phyloP scores from a whole-genome alignment of 2,113 vertebrate species.

The Phyllopteryx taeniolatus region DNA sequence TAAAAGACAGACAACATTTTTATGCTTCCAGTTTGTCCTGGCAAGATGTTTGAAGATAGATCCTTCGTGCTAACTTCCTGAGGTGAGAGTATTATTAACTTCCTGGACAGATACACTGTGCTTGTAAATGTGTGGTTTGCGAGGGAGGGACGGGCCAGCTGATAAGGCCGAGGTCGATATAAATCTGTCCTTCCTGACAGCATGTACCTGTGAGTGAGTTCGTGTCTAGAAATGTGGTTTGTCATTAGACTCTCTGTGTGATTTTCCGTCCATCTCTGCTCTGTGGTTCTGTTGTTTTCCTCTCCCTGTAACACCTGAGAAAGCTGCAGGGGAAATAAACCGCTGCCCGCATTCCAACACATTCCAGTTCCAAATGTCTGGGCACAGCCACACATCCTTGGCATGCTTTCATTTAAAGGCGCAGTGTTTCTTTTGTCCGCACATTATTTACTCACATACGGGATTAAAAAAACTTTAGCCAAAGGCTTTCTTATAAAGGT shows the following conservation, averaged over 20 bases:
- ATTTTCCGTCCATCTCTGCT: slow-evolving; percentile 46
- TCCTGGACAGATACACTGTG: slow-evolving; percentile 22
- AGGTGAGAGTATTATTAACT: slow-evolving; percentile 42
- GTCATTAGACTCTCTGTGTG: slow-evolving; percentile 44
- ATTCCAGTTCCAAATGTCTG: slow-evolving; percentile 60
- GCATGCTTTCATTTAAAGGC: slow-evolving; percentile 60
- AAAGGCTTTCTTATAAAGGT: background rate
- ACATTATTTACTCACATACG: slow-evolving; percentile 6
- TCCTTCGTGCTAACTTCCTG: slow-evolving; percentile 28
- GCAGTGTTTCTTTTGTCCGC: slow-evolving; percentile 48
- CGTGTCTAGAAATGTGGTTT: slow-evolving; percentile 65
- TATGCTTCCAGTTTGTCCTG: slow-evolving; percentile 3
- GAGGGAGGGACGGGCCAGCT: slow-evolving; percentile 32
- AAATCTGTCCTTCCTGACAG: slow-evolving; percentile 35
- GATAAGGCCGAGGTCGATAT: slow-evolving; percentile 36
- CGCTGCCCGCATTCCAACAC: slow-evolving; percentile 60
- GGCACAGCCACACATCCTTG: slow-evolving; percentile 55
- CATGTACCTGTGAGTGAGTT: slow-evolving; percentile 58
- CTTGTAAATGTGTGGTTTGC: slow-evolving; percentile 35
- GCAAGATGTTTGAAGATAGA: slow-evolving; percentile 11
- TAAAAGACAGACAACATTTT: slow-evolving; percentile 20
- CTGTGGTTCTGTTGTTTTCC: slow-evolving; percentile 47
- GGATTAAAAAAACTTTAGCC: background rate
- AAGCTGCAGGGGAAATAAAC: slow-evolving; percentile 50
- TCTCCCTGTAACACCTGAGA: slow-evolving; percentile 62